Evolutionary conservation across 2,888 invertebrate genomes (phyloP).

Genomic region (Nematopogon swammerdamellus): DNA sequence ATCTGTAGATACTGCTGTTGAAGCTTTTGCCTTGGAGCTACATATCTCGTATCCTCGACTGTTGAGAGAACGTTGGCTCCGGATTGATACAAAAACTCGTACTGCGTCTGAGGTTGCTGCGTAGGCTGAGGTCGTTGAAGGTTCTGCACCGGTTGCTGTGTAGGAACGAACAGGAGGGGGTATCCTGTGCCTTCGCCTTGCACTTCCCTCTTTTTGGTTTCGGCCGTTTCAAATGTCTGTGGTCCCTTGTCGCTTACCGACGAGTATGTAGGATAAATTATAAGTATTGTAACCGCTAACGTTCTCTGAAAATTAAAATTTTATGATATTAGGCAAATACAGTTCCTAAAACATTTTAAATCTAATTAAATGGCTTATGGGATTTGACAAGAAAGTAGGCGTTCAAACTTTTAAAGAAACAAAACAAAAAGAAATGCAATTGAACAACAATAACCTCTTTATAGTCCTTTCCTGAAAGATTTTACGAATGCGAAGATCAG

Average conservation of each 20-base stretch:
- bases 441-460: background rate
- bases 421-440: no score
- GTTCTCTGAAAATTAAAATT: background rate
- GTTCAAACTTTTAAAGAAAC: no score
- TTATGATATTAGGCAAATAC: no score
- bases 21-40: no score
- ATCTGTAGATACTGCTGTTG: no score
- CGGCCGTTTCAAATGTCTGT: background rate
- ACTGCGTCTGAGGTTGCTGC: background rate
- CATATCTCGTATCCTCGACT: background rate
- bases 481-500: no score
- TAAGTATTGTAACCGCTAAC: background rate
- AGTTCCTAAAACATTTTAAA: background rate
- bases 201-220: background rate
- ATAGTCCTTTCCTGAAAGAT: background rate
- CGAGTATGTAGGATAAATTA: background rate
- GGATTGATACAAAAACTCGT: background rate
- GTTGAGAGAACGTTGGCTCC: background rate
- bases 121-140: background rate
- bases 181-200: background rate
- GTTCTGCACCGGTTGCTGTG: background rate
- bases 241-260: background rate
- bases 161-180: background rate
- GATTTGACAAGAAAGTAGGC: background rate
- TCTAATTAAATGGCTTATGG: background rate